These are phyloP conservation scores for Eupithecia subumbrata DNA, from an alignment of 2,888 invertebrate genomes.

Conservation along the genomic window DNA sequence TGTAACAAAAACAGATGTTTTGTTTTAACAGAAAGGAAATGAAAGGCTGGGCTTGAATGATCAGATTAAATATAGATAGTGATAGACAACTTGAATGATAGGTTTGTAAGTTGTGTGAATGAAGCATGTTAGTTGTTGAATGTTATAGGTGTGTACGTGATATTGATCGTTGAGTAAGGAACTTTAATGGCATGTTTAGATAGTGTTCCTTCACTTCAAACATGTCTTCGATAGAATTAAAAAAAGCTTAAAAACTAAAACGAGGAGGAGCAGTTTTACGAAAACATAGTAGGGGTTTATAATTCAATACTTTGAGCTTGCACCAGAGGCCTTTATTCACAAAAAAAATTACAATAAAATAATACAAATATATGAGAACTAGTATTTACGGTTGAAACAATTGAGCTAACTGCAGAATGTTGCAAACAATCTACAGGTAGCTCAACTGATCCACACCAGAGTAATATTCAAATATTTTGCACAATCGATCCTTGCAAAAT, in stretches of 20 bases:
- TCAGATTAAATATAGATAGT: constrained; percentile 27
- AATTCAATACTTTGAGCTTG: too few relatives aligned
- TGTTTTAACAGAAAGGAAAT: constrained; percentile 39
- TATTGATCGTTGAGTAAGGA: neutral
- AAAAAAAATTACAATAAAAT: too few relatives aligned
- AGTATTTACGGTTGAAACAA: too few relatives aligned
- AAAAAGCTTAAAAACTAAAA: neutral
- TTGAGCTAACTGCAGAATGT: too few relatives aligned
- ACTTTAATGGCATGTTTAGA: too few relatives aligned
- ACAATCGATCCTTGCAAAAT: too few relatives aligned
- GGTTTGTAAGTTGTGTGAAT: constrained; percentile 18
- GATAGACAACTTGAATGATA: constrained; percentile 17
- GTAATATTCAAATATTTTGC: too few relatives aligned
- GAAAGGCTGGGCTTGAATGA: constrained; percentile 36
- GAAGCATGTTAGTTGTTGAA: neutral
- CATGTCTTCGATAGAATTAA: neutral
- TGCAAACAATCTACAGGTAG: too few relatives aligned
- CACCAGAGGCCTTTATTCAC: too few relatives aligned
- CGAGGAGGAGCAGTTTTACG: neutral
- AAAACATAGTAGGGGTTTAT: neutral
- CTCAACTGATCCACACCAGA: too few relatives aligned
- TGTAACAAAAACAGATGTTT: constrained; percentile 38
- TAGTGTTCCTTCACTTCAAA: neutral
- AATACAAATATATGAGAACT: too few relatives aligned
- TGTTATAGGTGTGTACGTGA: neutral